Evolutionary conservation across 2,797 vertebrate genomes (phyloP).

Genomic region (Arremon brunneinucha): DNA sequence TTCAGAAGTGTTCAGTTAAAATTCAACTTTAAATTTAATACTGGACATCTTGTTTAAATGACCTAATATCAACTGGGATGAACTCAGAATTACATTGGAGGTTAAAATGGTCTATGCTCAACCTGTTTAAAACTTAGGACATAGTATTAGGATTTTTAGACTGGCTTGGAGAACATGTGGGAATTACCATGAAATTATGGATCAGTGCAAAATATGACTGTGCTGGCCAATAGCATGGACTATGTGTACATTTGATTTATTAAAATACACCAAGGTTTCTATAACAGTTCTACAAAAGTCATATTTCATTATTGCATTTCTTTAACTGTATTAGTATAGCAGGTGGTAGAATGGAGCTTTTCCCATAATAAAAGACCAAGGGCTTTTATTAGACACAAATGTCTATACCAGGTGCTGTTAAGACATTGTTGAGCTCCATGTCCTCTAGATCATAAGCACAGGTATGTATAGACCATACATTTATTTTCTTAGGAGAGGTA

Average conservation of each 20-base stretch:
- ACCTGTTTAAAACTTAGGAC: neutral
- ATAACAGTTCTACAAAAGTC: neutral
- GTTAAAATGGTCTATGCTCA: neutral
- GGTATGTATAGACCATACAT: neutral
- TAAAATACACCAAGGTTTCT: neutral
- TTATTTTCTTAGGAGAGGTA: neutral
- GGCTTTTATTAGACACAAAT: neutral
- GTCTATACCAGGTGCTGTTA: neutral
- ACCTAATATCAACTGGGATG: neutral
- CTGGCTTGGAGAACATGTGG: neutral
- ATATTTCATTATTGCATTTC: neutral
- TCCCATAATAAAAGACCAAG: neutral
- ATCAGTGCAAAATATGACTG: neutral
- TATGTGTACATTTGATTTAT: neutral
- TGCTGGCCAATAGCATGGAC: neutral
- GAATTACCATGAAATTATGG: neutral
- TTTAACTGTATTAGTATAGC: neutral
- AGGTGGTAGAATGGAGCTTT: neutral
- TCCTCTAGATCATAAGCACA: neutral
- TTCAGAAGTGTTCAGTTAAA: neutral
- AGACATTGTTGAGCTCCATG: neutral
- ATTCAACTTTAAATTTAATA: neutral
- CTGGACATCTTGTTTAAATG: neutral
- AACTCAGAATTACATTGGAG: neutral
- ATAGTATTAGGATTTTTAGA: neutral